A percentile compares a stretch with the other conserved stretches of the same genome.
phyloP scores from a whole-genome alignment of 2,113 vertebrate species.

The Petaurus breviceps region DNA sequence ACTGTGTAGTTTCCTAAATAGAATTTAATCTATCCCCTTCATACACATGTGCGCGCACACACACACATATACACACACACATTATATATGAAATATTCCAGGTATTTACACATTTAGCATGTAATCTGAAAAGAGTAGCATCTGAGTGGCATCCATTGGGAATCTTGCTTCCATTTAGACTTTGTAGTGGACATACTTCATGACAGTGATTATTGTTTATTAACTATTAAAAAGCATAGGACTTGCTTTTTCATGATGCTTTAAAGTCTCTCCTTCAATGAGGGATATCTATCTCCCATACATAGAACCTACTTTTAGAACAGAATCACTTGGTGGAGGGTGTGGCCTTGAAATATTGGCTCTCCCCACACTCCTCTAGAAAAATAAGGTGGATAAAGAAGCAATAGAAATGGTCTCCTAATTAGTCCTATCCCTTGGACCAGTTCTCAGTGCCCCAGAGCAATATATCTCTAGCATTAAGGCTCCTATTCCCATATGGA shows the following conservation, averaged over 20 bases:
- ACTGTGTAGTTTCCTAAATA: neutral
- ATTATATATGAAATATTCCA: neutral
- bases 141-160: neutral
- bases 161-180: neutral
- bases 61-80: neutral
- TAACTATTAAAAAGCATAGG: neutral
- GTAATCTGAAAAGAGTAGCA: neutral
- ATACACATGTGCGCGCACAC: too few relatives aligned
- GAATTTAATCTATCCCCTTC: neutral
- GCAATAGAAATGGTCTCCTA: neutral
- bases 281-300: neutral
- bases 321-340: neutral
- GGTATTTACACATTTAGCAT: neutral
- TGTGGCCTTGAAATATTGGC: neutral
- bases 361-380: neutral
- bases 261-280: neutral
- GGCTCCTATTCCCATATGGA: neutral
- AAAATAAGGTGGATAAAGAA: neutral
- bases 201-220: neutral
- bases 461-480: neutral
- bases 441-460: neutral
- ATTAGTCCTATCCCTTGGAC: neutral
- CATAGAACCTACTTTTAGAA: neutral
- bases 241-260: neutral
- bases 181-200: neutral